phyloP scores from a whole-genome alignment of 2,113 vertebrate genomes.

The Heliornis fulica region DNA sequence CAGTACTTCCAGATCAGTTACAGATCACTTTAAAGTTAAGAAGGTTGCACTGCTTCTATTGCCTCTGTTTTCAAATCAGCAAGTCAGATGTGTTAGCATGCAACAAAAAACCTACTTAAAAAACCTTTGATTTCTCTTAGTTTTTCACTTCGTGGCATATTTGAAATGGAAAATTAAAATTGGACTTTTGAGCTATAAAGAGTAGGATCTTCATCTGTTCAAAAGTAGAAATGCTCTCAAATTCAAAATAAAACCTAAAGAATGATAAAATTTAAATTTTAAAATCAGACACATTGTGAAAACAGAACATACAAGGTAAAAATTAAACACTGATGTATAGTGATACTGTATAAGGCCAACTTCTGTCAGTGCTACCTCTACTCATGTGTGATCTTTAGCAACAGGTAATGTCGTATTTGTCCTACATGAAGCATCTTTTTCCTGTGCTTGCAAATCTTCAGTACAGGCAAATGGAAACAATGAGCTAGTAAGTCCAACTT shows the following conservation, averaged over 20 bases:
- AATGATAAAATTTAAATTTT: background rate
- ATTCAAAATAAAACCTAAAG: background rate
- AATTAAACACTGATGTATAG: background rate
- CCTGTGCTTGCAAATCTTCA: background rate
- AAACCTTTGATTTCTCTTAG: background rate
- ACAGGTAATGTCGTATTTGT: background rate
- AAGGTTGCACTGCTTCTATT: background rate
- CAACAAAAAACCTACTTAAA: background rate
- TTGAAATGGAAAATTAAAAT: background rate
- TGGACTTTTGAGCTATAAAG: background rate
- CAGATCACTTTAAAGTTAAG: background rate
- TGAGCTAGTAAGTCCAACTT: conserved; percentile 34
- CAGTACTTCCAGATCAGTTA: background rate
- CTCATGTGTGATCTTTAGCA: background rate
- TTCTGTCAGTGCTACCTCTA: background rate
- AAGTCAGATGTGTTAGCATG: background rate
- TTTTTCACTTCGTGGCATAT: background rate
- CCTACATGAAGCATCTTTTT: background rate
- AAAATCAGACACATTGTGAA: background rate
- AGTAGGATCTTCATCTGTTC: background rate
- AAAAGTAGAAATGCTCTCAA: background rate
- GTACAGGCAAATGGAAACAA: background rate
- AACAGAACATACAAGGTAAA: too few relatives aligned
- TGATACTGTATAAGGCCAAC: background rate
- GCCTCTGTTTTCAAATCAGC: background rate